Evolutionary conservation across 2,888 invertebrate species (phyloP).

Genomic region (Harpalus rubripes): DNA sequence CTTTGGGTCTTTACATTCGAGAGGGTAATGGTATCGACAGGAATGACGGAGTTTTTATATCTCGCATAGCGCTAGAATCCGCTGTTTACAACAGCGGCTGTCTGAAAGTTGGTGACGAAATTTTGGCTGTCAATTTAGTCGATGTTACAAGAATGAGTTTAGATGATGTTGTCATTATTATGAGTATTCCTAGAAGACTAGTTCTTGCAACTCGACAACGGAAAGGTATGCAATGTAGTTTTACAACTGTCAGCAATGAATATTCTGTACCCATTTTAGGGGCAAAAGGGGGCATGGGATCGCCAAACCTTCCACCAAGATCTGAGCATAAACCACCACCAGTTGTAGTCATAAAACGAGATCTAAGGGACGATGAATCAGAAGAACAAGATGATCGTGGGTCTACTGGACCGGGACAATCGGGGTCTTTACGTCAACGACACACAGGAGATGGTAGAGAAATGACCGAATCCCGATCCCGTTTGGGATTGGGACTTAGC

Average conservation of each 20-base stretch:
- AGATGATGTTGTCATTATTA: conserved; percentile 99
- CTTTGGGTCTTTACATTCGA: conserved; percentile 97
- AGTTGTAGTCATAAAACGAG: conserved; percentile 93
- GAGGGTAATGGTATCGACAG: conserved; percentile 99
- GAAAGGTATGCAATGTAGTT: too few species aligned
- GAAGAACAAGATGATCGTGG: conserved; percentile 80
- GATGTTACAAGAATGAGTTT: conserved; percentile 98
- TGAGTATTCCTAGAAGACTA: conserved; percentile 98
- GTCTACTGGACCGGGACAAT: not conserved
- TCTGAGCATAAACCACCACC: conserved; percentile 93
- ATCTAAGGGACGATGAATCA: conserved; percentile 89
- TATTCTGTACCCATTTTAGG: conserved; percentile 54
- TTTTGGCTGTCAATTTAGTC: conserved; percentile 97
- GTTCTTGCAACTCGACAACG: conserved; percentile 95
- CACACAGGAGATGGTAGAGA: conserved; percentile 88
- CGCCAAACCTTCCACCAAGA: conserved; percentile 82
- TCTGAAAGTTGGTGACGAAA: conserved; percentile 98
- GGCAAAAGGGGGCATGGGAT: conserved; percentile 77
- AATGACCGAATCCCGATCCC: conserved; percentile 87
- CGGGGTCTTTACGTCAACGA: conserved; percentile 78
- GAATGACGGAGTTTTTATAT: conserved; percentile 98
- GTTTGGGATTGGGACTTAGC: conserved; percentile 85
- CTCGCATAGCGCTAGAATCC: conserved; percentile 95
- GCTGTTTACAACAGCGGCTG: conserved; percentile 98
- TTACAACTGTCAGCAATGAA: too few species aligned